Conservation (phyloP, 1,140 invertebrate genomes). For the Bombus ignitus region DNA sequence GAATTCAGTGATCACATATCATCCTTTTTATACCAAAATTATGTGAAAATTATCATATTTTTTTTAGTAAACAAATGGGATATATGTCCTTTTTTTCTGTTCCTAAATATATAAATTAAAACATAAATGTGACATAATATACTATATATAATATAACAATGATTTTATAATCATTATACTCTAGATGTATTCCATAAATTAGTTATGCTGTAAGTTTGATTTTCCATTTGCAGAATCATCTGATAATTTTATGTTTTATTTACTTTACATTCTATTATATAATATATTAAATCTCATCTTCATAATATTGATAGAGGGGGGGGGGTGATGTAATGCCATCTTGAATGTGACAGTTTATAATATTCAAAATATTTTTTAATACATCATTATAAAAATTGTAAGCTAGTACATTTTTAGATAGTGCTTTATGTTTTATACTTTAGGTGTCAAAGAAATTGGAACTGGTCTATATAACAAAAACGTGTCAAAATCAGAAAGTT, state of each 20-base stretch:
- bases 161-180: not conserved
- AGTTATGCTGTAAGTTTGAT: not conserved
- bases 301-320: not conserved
- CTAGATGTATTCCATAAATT: not conserved
- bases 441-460: constrained; percentile 77
- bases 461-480: constrained; percentile 72
- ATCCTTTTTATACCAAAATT: no score
- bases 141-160: not conserved
- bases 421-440: not conserved
- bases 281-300: not conserved
- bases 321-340: not conserved
- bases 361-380: not conserved
- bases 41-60: no score
- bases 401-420: not conserved
- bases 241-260: not conserved
- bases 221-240: not conserved
- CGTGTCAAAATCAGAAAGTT: constrained; percentile 65
- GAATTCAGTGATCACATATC: no score
- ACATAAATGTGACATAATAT: not conserved
- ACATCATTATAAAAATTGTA: not conserved
- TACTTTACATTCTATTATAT: not conserved
- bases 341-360: not conserved
- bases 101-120: not conserved
- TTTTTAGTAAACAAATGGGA: not conserved
- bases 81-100: not conserved